Conservation (phyloP, 53 echinoderm and acorn worm species). For the Astropecten irregularis region DNA sequence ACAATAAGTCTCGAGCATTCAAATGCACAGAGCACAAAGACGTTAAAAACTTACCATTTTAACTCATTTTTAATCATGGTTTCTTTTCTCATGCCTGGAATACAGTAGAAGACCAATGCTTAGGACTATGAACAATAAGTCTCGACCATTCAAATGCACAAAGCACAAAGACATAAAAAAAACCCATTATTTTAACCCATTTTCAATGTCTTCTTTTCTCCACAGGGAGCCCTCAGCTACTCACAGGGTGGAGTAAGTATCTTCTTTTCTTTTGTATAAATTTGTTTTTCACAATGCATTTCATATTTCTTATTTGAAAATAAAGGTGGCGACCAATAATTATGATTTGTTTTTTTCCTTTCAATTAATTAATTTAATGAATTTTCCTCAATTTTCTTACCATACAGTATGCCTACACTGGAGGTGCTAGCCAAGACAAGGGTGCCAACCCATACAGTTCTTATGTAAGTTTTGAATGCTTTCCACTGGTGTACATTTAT, state of each 20-base stretch:
- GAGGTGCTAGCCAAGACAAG: conserved; percentile 14
- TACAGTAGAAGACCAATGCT: not conserved
- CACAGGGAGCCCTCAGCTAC: conserved; percentile 51
- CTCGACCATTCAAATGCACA: too few species aligned
- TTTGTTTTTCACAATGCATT: not conserved
- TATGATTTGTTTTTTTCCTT: not conserved
- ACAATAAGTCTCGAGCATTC: too few species aligned
- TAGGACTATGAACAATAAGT: not conserved
- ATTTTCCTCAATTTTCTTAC: not conserved
- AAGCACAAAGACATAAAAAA: too few species aligned
- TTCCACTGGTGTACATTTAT: too few species aligned
- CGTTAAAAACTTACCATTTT: too few species aligned
- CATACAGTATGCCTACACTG: conserved; percentile 31
- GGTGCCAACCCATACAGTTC: conserved; percentile 47
- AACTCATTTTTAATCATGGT: not conserved
- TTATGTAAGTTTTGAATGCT: conserved; percentile 57
- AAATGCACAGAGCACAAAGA: too few species aligned
- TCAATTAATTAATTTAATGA: too few species aligned
- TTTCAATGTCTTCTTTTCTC: not conserved
- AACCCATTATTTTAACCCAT: not conserved
- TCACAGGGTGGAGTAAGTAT: conserved; percentile 33
- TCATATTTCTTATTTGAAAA: not conserved
- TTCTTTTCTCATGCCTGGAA: not conserved
- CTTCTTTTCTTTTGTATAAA: not conserved
- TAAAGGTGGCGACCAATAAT: not conserved